These are phyloP conservation scores for Timandra comae DNA, from an alignment of 2,888 invertebrate species.

Conservation along the genomic window DNA sequence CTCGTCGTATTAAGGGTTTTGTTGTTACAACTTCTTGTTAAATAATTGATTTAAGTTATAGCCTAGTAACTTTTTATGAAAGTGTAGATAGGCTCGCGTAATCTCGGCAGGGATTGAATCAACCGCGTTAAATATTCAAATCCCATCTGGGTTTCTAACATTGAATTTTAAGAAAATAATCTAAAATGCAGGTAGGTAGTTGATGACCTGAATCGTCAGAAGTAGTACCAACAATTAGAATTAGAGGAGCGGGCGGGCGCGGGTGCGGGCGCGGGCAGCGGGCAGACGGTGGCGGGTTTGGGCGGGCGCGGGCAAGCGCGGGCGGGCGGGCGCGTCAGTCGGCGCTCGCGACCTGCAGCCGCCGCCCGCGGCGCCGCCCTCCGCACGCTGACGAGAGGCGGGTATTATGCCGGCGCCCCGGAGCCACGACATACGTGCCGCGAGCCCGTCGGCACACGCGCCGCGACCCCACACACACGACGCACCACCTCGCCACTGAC, in stretches of 20 bases:
- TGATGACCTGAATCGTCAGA: slow-evolving; percentile 64
- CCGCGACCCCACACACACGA: slow-evolving; percentile 29
- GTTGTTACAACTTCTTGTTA: slow-evolving; percentile 27
- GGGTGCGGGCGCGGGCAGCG: slow-evolving; percentile 26
- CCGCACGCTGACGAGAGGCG: slow-evolving; percentile 35
- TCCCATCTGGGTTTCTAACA: slow-evolving; percentile 38
- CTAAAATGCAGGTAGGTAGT: slow-evolving; percentile 51
- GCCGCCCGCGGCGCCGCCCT: slow-evolving; percentile 23
- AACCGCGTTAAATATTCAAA: slow-evolving; percentile 59
- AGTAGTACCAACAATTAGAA: slow-evolving; percentile 69
- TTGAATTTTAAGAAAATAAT: slow-evolving; percentile 37
- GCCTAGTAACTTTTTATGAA: slow-evolving; percentile 56
- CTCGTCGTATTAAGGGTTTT: slow-evolving; percentile 27
- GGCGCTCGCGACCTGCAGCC: slow-evolving; percentile 35
- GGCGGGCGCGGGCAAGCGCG: slow-evolving; percentile 25
- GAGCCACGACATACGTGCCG: slow-evolving; percentile 53
- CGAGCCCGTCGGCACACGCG: slow-evolving; percentile 45
- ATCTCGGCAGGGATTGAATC: slow-evolving; percentile 46
- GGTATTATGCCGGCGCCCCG: slow-evolving; percentile 64
- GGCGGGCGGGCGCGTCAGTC: slow-evolving; percentile 34
- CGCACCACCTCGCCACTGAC: slow-evolving; percentile 31
- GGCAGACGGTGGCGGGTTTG: slow-evolving; percentile 23
- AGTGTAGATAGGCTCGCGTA: slow-evolving; percentile 32
- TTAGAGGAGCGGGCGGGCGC: slow-evolving; percentile 42
- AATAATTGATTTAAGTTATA: slow-evolving; percentile 47